Evolutionary conservation across 2,888 invertebrate species (phyloP), one percentile per base, ranked within the genome.

Genomic region (Chrysodeixis includens): DNA sequence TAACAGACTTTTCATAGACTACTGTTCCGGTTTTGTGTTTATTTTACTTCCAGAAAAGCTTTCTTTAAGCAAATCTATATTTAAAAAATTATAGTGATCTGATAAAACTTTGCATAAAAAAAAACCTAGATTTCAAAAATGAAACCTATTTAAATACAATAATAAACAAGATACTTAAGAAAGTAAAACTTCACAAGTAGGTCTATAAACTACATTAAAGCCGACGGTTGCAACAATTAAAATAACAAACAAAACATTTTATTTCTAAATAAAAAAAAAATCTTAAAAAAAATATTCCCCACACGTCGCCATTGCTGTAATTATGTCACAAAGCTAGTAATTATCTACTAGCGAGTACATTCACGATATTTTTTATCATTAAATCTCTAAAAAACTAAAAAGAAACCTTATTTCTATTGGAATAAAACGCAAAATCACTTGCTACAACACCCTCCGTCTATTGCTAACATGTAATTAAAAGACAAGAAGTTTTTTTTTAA

Each of bases 321-420:
- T 91, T 90, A 91, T 90, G 90, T 91, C 91, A 87, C 86, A 85
- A 78, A 87, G 81, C 82, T 82, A 83, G 82, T 86, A 89, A 92
- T 91, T 92, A 91, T 78, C 72, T 69, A 71, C 67, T 71, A 81
- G 82, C 83, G 84, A 40, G 85, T 84, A 78, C 81, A 83, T 76
- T 79, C 79, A 73, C 73, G 78, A 69, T 71, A 76, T 77, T 89
- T 77, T 87, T 90, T 89, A 87, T 89, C 84, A 83, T 32, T 65
- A 82, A 84, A 86, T 83, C 83, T 72, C 54, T 69, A 68, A 46
- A 58, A 66, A 71, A 59, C 69, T 73, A 59, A 84, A 85, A 85
- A 84, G 79, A 77, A 62, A 83, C 88, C 80, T 77, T 89, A 84
- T 66, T 0, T 0, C 26, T 32, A 54, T 58, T n/a, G 26, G 0